Percentiles rank a stretch among this genome's conserved stretches.
Evolutionary conservation across 2,888 invertebrate genomes (phyloP).

Genomic region (Gastracanthus pulcherrimus): DNA sequence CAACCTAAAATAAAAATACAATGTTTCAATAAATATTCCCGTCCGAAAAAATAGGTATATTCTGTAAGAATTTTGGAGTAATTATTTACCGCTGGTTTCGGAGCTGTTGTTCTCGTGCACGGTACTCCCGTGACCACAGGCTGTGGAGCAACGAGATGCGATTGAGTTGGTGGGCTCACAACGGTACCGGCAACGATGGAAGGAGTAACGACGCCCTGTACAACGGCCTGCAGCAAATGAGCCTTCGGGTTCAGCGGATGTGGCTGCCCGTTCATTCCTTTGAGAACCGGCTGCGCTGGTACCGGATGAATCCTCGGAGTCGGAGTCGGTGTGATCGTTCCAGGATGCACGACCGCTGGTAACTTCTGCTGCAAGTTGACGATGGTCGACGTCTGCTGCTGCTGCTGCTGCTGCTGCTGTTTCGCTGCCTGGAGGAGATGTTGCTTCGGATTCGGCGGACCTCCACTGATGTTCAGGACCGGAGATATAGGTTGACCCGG

Average conservation of each 20-base stretch:
- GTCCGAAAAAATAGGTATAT: neutral
- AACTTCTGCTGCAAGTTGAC: constrained; percentile 73
- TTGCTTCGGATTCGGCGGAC: constrained; percentile 76
- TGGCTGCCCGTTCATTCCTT: constrained; percentile 72
- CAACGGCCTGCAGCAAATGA: constrained; percentile 75
- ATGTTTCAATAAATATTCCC: neutral
- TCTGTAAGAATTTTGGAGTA: neutral
- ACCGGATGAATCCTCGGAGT: constrained; percentile 69
- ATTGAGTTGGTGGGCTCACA: constrained; percentile 80
- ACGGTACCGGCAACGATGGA: constrained; percentile 79
- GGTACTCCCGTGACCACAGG: constrained; percentile 76
- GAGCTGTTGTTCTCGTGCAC: constrained; percentile 67
- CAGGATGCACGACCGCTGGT: constrained; percentile 69
- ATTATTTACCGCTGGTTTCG: constrained; percentile 66
- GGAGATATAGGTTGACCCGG: constrained; percentile 75
- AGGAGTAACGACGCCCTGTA: constrained; percentile 78
- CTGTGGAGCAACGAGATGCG: constrained; percentile 77
- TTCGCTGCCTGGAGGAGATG: constrained; percentile 78
- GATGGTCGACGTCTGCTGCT: constrained; percentile 71
- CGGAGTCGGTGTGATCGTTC: constrained; percentile 63
- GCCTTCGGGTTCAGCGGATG: constrained; percentile 77
- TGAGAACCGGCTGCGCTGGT: constrained; percentile 67
- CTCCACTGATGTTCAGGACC: constrained; percentile 69
- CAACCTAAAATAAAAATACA: constrained; percentile 62
- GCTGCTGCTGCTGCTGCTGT: constrained; percentile 71